Evolutionary conservation across 2,113 vertebrate genomes (phyloP).

Genomic region (Ptychochromis oligacanthus): DNA sequence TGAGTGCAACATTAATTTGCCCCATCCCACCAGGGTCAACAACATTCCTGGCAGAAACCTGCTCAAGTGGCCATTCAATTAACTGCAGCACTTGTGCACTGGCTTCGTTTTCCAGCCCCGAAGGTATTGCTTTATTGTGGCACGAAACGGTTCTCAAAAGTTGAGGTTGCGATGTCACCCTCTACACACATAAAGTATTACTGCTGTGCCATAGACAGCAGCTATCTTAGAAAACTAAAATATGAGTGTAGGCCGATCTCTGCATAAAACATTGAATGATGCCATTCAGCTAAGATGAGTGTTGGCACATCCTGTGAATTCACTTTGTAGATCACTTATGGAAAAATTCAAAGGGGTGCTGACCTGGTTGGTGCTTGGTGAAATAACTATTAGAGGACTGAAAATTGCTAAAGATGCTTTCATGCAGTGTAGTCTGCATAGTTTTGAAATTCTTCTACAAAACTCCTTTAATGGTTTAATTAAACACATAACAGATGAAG

Average conservation of each 20-base stretch:
- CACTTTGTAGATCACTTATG: not conserved
- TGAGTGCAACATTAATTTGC: slow-evolving; percentile 15
- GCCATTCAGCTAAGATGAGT: not conserved
- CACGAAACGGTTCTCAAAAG: not conserved
- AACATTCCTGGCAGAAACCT: slow-evolving; percentile 3
- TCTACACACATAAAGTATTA: not conserved
- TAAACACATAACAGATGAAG: not conserved
- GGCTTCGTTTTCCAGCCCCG: not conserved
- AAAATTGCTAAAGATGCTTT: not conserved
- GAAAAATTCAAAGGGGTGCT: not conserved
- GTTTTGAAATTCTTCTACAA: not conserved
- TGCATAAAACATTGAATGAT: not conserved
- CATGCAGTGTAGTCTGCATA: not conserved
- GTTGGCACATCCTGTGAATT: not conserved
- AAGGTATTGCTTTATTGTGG: not conserved
- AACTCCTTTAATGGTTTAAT: not conserved
- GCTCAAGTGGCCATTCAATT: slow-evolving; percentile 16
- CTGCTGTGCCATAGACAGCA: not conserved
- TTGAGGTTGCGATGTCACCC: not conserved
- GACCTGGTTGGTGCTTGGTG: not conserved
- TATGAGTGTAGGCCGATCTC: not conserved
- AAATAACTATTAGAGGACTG: not conserved
- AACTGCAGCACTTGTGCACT: not conserved
- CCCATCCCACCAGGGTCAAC: slow-evolving; percentile 8
- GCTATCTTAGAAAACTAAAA: not conserved